Evolutionary conservation across 1,140 invertebrate genomes (phyloP), one percentile per base, ranked within the genome.

Genomic region (Caenorhabditis remanei): DNA sequence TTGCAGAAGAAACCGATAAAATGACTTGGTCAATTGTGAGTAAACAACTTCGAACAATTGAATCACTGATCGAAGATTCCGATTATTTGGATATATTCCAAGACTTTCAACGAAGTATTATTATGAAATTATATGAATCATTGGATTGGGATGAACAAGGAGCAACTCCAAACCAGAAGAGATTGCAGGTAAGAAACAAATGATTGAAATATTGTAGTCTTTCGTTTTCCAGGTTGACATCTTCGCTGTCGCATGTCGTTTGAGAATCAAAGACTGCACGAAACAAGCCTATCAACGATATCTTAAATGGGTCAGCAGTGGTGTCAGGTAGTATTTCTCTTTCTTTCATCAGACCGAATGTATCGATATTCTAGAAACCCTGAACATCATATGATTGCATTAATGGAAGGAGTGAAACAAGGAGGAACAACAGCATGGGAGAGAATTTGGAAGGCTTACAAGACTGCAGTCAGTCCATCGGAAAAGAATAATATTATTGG

Each of bases 381-480:
- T 32, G 90, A 90, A 56, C 67, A 91, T 43, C 84, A 84, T 41
- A 88, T 85, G n/a, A 87, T 90, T 11, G 87, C 90, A 13, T 53
- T 90, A 2, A 90, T 91, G 84, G 90, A 90, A 87, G 90, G 90
- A 43, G 86, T 91, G 24, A 85, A 86, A 16, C 85, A 86, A 11
- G 90, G 90, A 48, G 87, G 58, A 1, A 53, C 84, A 19, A 53
- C 50, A 9, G 87, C 91, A 13, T 91, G 90, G 89, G 90, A 90
- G 58, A 48, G 85, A 55, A 83, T 90, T 11, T 90, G 86, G 71
- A 65, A 90, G 48, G 86, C 71, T 24, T 90, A 90, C 48, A 53
- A 84, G 16, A n/a, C 65, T n/a, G 61, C 90, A 3, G 43, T 4
- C 16, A 90, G 71, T 65, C 90, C 90, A 14, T 65, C 89, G 4